Percentiles rank a stretch among this genome's conserved stretches.
These are phyloP conservation scores for Micropoecilia bifurca DNA, from an alignment of 2,797 vertebrate genomes.

Conservation along the genomic window DNA sequence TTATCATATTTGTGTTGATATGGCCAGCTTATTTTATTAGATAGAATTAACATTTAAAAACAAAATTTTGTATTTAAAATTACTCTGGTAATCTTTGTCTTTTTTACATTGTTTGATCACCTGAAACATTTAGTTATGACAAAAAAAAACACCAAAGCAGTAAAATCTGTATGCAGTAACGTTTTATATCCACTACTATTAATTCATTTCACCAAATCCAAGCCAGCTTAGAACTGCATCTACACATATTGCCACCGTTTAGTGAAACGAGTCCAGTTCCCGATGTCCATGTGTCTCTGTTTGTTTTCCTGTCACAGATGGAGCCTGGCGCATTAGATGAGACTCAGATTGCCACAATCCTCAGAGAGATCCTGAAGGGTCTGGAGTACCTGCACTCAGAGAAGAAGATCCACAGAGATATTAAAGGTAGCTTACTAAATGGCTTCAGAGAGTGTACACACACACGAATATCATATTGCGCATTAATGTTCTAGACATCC, in stretches of 20 bases:
- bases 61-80: neutral
- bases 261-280: neutral
- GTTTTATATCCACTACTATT: neutral
- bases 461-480: slow-evolving; percentile 44
- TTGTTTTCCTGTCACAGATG: slow-evolving; percentile 79
- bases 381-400: slow-evolving; percentile 98
- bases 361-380: slow-evolving; percentile 97
- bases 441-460: slow-evolving; percentile 14
- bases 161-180: neutral
- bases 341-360: slow-evolving; percentile 96
- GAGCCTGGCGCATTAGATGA: slow-evolving; percentile 95
- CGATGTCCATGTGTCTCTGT: slow-evolving; percentile 7
- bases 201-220: neutral
- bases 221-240: neutral
- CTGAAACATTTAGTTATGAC: neutral
- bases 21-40: neutral
- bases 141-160: neutral
- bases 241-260: neutral
- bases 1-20: neutral
- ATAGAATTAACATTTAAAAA: neutral
- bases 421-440: slow-evolving; percentile 86
- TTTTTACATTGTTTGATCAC: neutral
- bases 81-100: neutral
- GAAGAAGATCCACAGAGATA: slow-evolving; percentile 99
- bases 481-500: slow-evolving; percentile 50